Base-by-base conservation (phyloP, 2,113 vertebrate genomes). In the Zapus hudsonius region DNA sequence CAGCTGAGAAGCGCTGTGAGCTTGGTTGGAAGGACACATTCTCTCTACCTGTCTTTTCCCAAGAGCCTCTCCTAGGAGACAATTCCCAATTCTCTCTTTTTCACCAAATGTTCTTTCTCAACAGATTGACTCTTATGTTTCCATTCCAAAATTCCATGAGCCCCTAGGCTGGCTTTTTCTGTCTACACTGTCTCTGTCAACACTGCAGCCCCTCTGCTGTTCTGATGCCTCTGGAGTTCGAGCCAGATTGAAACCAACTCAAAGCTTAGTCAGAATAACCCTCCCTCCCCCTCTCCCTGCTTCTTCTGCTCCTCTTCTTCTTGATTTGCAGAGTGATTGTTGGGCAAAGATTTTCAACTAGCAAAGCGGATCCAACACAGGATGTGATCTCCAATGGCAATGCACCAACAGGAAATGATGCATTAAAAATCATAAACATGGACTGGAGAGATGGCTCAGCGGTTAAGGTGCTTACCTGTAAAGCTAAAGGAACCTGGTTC, bases 271-370 rank as follows among this genome's bases (percentile, higher is more conserved):
- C 44, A 69, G 33, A 23, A 78, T 38, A 67, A 70, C 9, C 55
- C 78, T 85, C 61, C 36, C 70, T 8, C 52, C 12, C 52, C 29
- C 23, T 74, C 31, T 5, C 69, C 52, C n/a, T n/a, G n/a, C n/a
- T n/a, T 47, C 31, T 33, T 47, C 23, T 25, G n/a, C 44, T 19
- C 12, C 66, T 74, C 52, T 47, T 31, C 38, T 70, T 67, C 79
- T 95, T 76, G 29, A 91, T 67, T 64, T 92, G 84, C 38, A 89
- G 55, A 57, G 19, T 55, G 38, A 47, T 16, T 70, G 22, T 29
- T 40, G 67, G 42, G n/a, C 69, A 69, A 80, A 83, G 59, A 31
- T 7, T 70, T 82, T 93, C 69, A 59, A 25, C 67, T 93, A 89
- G 73, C 15, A 81, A 84, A 89, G n/a, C 38, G 73, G 47, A 47